Conservation (phyloP, 2,888 invertebrate species). For the Timema cristinae region DNA sequence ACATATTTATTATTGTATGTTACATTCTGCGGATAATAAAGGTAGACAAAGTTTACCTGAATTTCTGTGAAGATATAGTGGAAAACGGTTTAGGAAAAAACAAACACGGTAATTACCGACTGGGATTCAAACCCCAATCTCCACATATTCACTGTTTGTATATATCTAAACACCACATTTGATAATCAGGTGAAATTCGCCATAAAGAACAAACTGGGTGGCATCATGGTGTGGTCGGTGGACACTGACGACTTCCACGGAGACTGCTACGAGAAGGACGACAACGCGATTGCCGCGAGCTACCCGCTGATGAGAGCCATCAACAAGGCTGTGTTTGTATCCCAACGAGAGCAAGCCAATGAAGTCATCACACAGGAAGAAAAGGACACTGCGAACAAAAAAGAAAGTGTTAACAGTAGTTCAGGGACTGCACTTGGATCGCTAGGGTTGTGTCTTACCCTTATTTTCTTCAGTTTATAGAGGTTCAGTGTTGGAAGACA, state of each 20-base stretch:
- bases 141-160: not conserved
- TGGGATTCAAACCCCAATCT: not conserved
- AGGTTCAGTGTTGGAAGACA: too few relatives aligned
- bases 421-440: too few relatives aligned
- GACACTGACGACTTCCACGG: slow-evolving; percentile 85
- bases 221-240: slow-evolving; percentile 85
- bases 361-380: slow-evolving; percentile 35
- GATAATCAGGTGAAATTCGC: slow-evolving; percentile 47
- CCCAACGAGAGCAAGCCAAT: slow-evolving; percentile 50
- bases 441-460: too few relatives aligned
- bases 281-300: slow-evolving; percentile 44
- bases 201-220: slow-evolving; percentile 62
- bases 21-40: not conserved
- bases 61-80: not conserved
- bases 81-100: not conserved
- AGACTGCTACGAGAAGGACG: slow-evolving; percentile 48
- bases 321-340: slow-evolving; percentile 59
- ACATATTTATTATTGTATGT: not conserved
- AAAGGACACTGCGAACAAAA: slow-evolving; percentile 27
- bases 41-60: not conserved
- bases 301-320: slow-evolving; percentile 71
- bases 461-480: too few relatives aligned
- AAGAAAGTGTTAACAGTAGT: slow-evolving; percentile 19
- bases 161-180: not conserved
- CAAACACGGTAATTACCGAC: too few relatives aligned